Evolutionary conservation across 2,113 vertebrate species (phyloP).

Genomic region (Chionis minor): DNA sequence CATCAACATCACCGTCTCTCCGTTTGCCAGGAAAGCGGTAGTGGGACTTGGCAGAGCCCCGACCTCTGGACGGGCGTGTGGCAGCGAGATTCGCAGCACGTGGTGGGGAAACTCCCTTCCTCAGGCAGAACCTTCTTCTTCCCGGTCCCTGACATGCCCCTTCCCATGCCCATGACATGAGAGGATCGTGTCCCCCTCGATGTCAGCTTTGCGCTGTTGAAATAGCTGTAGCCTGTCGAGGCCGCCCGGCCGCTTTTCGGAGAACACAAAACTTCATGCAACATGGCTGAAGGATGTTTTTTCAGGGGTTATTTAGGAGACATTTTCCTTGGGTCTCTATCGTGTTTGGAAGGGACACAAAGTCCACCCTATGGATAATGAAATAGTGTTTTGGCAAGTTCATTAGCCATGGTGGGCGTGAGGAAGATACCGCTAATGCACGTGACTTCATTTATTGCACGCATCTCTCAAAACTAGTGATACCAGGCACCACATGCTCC

Average conservation of each 20-base stretch:
- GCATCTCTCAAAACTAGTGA: background rate
- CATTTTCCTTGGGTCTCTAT: background rate
- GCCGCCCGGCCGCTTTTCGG: background rate
- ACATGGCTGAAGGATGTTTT: background rate
- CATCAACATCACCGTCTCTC: background rate
- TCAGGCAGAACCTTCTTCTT: background rate
- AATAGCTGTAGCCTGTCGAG: background rate
- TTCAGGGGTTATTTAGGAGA: background rate
- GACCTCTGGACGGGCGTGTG: background rate
- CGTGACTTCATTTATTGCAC: background rate
- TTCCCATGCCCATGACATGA: background rate
- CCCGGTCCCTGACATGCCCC: background rate
- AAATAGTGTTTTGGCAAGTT: background rate
- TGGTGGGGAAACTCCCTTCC: background rate
- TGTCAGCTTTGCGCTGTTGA: background rate
- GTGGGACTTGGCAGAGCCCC: background rate
- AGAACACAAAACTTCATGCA: background rate
- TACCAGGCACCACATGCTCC: background rate
- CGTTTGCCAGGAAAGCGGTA: background rate
- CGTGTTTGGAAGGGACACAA: background rate
- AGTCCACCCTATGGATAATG: background rate
- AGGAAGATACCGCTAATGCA: background rate
- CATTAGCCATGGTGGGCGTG: background rate
- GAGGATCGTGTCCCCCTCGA: fast-evolving
- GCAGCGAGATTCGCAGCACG: background rate